A percentile compares a stretch with the other conserved stretches of the same genome.
These are phyloP conservation scores for Sicus ferrugineus DNA, from an alignment of 2,888 invertebrate species.

Conservation along the genomic window DNA sequence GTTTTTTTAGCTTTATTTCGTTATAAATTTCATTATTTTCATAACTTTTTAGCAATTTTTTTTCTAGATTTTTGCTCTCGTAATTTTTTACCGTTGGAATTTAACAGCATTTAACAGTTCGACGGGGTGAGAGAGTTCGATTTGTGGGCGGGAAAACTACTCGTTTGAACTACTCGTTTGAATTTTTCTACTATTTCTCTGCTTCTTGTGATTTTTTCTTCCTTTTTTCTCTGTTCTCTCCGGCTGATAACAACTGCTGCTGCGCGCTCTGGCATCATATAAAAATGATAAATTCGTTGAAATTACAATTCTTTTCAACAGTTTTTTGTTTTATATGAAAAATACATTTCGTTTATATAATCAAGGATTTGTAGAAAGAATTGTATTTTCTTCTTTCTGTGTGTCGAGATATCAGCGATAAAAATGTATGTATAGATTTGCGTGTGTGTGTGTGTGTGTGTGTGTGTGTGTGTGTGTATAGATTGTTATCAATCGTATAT, in stretches of 20 bases:
- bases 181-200: background rate
- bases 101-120: no score
- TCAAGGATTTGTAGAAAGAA: background rate
- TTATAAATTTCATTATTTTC: background rate
- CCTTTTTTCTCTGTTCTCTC: conserved; percentile 1
- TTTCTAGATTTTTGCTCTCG: background rate
- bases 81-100: no score
- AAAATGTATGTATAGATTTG: no score
- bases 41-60: background rate
- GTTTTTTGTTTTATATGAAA: background rate
- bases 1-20: background rate
- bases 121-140: background rate
- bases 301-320: conserved; percentile 24
- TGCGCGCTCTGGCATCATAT: conserved; percentile 23
- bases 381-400: background rate
- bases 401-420: no score
- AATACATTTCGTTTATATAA: no score
- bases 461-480: conserved; percentile 5
- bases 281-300: conserved; percentile 34
- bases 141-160: background rate
- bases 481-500: conserved; percentile 25
- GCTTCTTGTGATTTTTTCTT: conserved; percentile 13
- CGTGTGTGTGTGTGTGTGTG: no score
- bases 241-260: conserved; percentile 23
- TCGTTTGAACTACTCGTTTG: conserved; percentile 4